A percentile compares a stretch with the other conserved stretches of the same genome.
These are phyloP conservation scores for Ahaetulla prasina DNA, from an alignment of 2,113 vertebrate genomes.

Conservation along the genomic window DNA sequence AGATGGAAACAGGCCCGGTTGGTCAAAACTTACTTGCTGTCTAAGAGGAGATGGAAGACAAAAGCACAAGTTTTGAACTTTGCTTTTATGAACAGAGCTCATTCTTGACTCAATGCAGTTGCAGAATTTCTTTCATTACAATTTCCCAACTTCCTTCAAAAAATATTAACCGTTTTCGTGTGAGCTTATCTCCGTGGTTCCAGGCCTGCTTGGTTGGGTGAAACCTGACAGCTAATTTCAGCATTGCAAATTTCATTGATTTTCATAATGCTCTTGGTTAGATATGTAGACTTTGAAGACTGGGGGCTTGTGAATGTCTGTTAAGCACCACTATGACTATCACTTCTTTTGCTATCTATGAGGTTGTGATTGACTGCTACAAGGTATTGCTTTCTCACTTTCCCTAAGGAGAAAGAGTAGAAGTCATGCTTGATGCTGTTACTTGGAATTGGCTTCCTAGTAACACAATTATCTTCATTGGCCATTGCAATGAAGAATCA, in stretches of 20 bases:
- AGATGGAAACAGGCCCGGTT: not conserved
- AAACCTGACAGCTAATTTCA: not conserved
- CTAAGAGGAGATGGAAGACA: not conserved
- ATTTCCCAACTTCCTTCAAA: not conserved
- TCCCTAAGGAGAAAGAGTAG: not conserved
- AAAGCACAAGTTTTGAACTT: not conserved
- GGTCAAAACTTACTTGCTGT: not conserved
- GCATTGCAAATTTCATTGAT: not conserved
- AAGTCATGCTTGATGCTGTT: not conserved
- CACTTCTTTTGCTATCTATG: not conserved
- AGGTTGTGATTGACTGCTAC: not conserved
- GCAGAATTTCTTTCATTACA: not conserved
- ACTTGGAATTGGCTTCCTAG: not conserved
- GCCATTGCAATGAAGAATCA: not conserved
- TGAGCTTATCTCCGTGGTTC: not conserved
- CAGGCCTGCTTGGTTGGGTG: not conserved
- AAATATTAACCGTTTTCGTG: not conserved
- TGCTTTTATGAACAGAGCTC: not conserved
- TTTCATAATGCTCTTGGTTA: not conserved
- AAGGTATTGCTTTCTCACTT: not conserved
- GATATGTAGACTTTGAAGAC: not conserved
- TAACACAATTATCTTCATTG: not conserved
- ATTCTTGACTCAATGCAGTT: not conserved
- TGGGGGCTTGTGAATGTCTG: not conserved
- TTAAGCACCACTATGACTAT: not conserved